phyloP scores from a whole-genome alignment of 2,888 invertebrate genomes.

The Machimus atricapillus region DNA sequence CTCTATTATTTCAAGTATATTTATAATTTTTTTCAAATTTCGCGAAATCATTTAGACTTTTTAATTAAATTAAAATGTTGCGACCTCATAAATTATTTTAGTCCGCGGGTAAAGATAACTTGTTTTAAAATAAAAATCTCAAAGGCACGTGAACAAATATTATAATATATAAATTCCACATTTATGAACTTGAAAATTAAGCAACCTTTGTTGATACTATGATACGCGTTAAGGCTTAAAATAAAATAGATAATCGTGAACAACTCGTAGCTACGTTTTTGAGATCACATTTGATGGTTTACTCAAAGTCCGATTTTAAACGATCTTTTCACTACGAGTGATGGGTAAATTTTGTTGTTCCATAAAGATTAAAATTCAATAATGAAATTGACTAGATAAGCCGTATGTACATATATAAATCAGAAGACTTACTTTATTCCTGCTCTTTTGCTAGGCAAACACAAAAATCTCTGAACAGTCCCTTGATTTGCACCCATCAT shows the following conservation, averaged over 20 bases:
- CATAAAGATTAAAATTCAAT: neutral
- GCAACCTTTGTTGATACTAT: neutral
- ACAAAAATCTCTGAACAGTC: constrained; percentile 63
- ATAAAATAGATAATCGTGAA: neutral
- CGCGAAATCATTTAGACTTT: neutral
- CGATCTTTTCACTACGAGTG: no score
- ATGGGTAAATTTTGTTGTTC: neutral
- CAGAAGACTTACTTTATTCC: constrained; percentile 55
- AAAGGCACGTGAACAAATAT: neutral
- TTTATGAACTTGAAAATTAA: neutral
- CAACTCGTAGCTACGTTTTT: neutral
- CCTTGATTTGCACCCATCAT: constrained; percentile 61
- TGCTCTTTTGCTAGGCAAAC: constrained; percentile 58
- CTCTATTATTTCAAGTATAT: no score
- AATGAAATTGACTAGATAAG: no score
- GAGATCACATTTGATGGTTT: neutral
- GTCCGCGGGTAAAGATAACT: neutral
- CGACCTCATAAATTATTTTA: neutral
- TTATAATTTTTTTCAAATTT: no score
- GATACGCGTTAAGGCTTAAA: neutral
- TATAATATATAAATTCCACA: no score
- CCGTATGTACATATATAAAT: neutral
- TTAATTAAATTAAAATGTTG: neutral
- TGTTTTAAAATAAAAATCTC: neutral
- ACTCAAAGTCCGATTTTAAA: no score